Evolutionary conservation across 23 tunicate genomes (phyloP).

Genomic region (Botrylloides violaceus): DNA sequence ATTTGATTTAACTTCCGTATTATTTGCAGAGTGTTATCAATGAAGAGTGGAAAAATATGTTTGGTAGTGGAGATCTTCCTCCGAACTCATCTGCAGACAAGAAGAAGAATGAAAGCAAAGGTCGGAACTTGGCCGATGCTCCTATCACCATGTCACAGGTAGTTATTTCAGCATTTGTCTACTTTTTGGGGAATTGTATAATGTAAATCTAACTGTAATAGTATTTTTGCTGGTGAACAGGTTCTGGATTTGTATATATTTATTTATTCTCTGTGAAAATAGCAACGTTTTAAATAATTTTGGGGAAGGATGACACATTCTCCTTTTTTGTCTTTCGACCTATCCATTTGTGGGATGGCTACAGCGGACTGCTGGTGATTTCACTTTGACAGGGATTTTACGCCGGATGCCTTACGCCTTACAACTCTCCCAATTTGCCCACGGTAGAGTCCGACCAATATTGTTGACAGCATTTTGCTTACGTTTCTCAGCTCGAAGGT

Average conservation of each 20-base stretch:
- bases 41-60: slow-evolving; percentile 91
- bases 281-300: too few relatives aligned
- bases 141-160: slow-evolving; percentile 29
- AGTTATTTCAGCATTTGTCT: not conserved
- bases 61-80: slow-evolving; percentile 35
- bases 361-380: too few relatives aligned
- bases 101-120: slow-evolving; percentile 11
- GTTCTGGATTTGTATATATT: too few relatives aligned
- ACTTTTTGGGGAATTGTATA: not conserved
- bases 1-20: not conserved
- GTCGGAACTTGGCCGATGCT: slow-evolving; percentile 19
- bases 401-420: too few relatives aligned
- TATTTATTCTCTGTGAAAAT: too few relatives aligned
- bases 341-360: too few relatives aligned
- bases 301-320: too few relatives aligned
- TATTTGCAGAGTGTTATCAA: slow-evolving; percentile 31
- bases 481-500: slow-evolving; percentile 19
- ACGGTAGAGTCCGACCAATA: too few relatives aligned
- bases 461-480: not conserved
- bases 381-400: too few relatives aligned
- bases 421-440: not conserved
- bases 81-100: not conserved
- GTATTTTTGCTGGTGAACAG: too few relatives aligned
- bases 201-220: too few relatives aligned
- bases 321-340: too few relatives aligned